A percentile compares a stretch with the other conserved stretches of the same genome.
Evolutionary conservation across 2,888 invertebrate species (phyloP).

Genomic region (Aspidiotus rigidus): DNA sequence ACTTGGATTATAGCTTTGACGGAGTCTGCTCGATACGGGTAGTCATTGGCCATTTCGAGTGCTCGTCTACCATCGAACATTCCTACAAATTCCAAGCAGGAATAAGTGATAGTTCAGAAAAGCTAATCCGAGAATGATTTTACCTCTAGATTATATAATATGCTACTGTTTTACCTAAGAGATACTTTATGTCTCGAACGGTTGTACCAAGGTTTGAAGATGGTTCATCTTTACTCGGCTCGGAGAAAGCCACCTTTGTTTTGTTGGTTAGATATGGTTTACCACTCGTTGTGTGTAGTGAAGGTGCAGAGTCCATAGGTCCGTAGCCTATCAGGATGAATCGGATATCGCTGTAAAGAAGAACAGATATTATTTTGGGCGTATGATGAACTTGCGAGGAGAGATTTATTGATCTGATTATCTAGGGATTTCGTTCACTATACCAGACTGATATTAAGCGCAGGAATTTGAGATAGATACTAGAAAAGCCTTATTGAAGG

Average conservation of each 20-base stretch:
- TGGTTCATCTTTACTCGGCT: background rate
- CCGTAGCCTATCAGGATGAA: conserved; percentile 52
- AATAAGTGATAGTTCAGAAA: background rate
- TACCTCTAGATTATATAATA: background rate
- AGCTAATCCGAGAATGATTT: background rate
- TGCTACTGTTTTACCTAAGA: conserved; percentile 9
- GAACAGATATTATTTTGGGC: no score
- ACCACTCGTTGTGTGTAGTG: conserved; percentile 51
- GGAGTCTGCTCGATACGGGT: conserved; percentile 20
- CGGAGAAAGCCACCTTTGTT: conserved; percentile 24
- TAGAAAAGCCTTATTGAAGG: no score
- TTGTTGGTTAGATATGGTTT: conserved; percentile 44
- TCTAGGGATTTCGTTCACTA: no score
- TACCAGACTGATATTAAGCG: no score
- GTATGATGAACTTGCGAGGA: no score
- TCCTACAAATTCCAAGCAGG: conserved; percentile 8
- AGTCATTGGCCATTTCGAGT: conserved; percentile 18
- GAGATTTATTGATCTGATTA: no score
- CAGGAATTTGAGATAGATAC: no score
- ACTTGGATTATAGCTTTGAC: conserved; percentile 18
- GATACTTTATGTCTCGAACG: conserved; percentile 26
- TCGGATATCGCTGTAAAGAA: conserved; percentile 49
- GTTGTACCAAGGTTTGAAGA: conserved; percentile 7
- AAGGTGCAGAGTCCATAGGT: conserved; percentile 49
- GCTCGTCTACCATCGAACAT: conserved; percentile 18